Evolutionary conservation across 2,797 vertebrate genomes (phyloP), one percentile per base, ranked within the genome.

Genomic region (Perdix hodgsoniae): DNA sequence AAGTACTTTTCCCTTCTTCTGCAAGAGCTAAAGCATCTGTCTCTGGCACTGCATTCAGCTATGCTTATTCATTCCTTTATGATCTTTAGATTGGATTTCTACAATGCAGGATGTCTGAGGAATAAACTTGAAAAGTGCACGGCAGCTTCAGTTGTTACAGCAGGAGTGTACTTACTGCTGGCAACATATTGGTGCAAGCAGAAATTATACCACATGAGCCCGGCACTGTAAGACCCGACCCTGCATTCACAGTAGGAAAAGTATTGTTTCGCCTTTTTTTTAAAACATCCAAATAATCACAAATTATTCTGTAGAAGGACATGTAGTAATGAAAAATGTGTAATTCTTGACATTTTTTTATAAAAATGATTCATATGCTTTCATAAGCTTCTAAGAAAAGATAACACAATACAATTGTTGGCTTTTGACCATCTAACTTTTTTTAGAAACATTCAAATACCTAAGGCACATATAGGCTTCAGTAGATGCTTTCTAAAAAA

Each of bases 71-170:
- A 40, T 44, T 90, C 78, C 59, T 88, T 67, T 84, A 80, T 59
- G 37, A 94, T 63, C 67, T 77, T 72, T 63, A 83, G 88, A 88
- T 13, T 72, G 87, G 78, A 66, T 80, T 94, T 93, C 64, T 77
- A 42, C 40, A 69, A 50, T 50, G 45, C 23, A 59, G 5, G 2
- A 44, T 70, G 56, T 60, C 69, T 69, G 78, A 82, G 31, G 54
- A 93, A 79, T 77, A 88, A 94, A 77, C 50, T 67, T 87, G 69
- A 88, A 80, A 91, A 88, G 71, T 54, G 18, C 65, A 59, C 5
- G 57, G 80, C 61, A 80, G 52, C 77, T 81, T 75, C 83, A 88
- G 90, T 39, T 76, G 33, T 76, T 91, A 64, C 81, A 90, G 67
- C 71, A 91, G 60, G 49, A 77, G 52, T 14, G 40, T 64, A 23